Base-by-base conservation (phyloP, 2,888 invertebrate species). In the Rhynchonema sp. region DNA sequence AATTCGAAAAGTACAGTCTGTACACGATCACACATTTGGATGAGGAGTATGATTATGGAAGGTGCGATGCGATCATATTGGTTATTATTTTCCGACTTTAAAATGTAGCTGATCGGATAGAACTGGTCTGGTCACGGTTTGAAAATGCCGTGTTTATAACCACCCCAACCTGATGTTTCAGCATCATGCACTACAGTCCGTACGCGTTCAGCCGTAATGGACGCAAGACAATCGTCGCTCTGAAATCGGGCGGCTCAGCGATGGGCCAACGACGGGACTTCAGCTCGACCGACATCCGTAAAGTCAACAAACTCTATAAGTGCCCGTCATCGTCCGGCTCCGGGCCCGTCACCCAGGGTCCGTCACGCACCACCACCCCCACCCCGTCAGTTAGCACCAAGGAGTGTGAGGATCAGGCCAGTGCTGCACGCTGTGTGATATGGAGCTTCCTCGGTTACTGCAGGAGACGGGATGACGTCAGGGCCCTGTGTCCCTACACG, bases 201-300 rank as follows among this genome's bases (percentile, higher is more conserved):
- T 71, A 74, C 62, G 67, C 67, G 66, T 69, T 69, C 62, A 59
- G 59, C 17, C 56, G 62, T 9, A 67, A 67, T 46, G 66, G 66
- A 23, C 62, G 65, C 56, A 65, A 66, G 61, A 76, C 76, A 17
- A 71, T 76, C 56, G 65, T 70, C 25, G 70, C 75, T 0, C 68
- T 29, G 55, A 59, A 69, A 64, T 54, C 62, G 29, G 72, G 72
- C 38, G 70, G 70, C 1, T 65, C 66, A 25, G 56, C 65, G 55
- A 75, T 76, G 66, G 77, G 77, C 2, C 77, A 77, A 65, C 64
- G 77, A 54, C 66, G 68, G 13, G 65, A 68, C 26, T 72, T 76
- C 52, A 74, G 74, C 30, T 67, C 66, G 1, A 65, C 65, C n/a
- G 77, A 77, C 64, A 67, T 75, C 17, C 63, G 70, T 26, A 74